Evolutionary conservation across 2,113 vertebrate species (phyloP).

Genomic region (Hippotragus niger): DNA sequence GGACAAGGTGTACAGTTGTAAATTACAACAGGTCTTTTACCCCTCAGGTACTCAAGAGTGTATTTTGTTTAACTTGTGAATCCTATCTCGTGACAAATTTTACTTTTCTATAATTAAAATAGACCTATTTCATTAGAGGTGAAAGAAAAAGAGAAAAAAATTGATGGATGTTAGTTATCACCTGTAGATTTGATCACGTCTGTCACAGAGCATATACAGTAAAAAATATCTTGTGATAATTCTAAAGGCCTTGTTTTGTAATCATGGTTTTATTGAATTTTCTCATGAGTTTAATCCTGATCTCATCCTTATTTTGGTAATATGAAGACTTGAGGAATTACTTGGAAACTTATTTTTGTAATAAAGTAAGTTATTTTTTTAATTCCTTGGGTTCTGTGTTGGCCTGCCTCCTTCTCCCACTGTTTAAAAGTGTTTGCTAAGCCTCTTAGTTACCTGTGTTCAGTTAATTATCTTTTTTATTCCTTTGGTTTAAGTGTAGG

Average conservation of each 20-base stretch:
- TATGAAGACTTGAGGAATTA: neutral
- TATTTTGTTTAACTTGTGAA: neutral
- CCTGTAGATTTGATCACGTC: neutral
- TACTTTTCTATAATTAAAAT: neutral
- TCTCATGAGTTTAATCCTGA: neutral
- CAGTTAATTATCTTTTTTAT: neutral
- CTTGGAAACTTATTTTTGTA: slow-evolving; percentile 25
- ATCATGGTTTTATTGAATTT: neutral
- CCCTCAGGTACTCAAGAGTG: neutral
- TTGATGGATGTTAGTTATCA: neutral
- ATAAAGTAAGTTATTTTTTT: neutral
- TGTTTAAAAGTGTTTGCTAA: neutral
- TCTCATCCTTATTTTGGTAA: neutral
- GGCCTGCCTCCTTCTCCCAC: neutral
- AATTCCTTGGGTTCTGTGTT: neutral
- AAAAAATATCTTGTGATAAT: neutral
- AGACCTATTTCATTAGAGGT: neutral
- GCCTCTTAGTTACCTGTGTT: neutral
- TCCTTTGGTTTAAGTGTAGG: neutral
- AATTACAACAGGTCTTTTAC: neutral
- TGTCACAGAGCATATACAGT: neutral
- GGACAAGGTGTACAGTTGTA: neutral
- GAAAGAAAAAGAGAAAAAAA: neutral
- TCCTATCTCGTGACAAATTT: neutral
- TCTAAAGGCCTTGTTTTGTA: neutral